Conservation (phyloP, 2,797 vertebrate genomes). For the Amniataba percoides region DNA sequence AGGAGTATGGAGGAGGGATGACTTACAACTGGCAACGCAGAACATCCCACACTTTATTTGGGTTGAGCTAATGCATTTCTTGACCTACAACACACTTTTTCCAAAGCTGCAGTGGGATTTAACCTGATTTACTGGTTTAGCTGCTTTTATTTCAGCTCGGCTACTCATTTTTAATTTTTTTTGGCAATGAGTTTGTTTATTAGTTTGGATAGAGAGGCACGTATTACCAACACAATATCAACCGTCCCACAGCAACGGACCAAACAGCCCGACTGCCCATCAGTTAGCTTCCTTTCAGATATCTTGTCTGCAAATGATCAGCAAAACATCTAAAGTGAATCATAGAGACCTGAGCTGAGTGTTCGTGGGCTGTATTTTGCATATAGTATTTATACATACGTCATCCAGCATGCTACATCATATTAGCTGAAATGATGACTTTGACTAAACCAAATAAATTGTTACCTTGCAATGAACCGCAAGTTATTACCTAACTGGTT, state of each 20-base stretch:
- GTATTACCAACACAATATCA: neutral
- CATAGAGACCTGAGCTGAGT: neutral
- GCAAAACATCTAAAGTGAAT: neutral
- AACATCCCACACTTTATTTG: conserved; percentile 18
- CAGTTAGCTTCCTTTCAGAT: neutral
- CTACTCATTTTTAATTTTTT: too few species aligned
- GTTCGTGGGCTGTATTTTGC: neutral
- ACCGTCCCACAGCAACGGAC: neutral
- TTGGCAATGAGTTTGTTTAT: too few species aligned
- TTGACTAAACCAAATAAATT: neutral
- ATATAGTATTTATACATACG: too few species aligned
- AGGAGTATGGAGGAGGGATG: conserved; percentile 13
- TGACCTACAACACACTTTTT: conserved; percentile 33
- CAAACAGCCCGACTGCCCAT: neutral
- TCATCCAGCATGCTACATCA: neutral
- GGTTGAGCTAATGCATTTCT: conserved; percentile 32
- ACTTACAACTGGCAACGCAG: conserved; percentile 6
- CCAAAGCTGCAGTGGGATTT: conserved; percentile 8
- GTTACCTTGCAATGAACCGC: neutral
- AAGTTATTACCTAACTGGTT: neutral
- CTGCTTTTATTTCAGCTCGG: neutral
- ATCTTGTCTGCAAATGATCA: neutral
- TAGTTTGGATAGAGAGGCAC: neutral
- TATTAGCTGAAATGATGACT: neutral
- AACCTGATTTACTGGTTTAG: conserved; percentile 51